A percentile compares a stretch with the other conserved stretches of the same genome.
These are phyloP conservation scores for Staurois parvus DNA, from an alignment of 2,797 vertebrate species.

Conservation along the genomic window DNA sequence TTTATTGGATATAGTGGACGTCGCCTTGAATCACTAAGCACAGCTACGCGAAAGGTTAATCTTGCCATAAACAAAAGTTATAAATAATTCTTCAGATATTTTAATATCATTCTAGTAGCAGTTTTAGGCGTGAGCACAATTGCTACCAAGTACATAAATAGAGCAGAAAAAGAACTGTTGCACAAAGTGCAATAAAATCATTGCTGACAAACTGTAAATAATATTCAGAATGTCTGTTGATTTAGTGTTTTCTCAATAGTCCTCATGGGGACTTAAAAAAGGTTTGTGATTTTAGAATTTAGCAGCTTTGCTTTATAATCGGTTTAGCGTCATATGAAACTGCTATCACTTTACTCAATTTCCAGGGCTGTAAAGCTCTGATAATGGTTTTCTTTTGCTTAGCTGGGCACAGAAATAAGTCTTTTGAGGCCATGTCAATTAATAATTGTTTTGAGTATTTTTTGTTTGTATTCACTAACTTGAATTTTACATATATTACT, in stretches of 20 bases:
- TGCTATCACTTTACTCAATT: conserved; percentile 7
- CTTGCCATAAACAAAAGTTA: too few species aligned
- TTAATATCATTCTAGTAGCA: neutral
- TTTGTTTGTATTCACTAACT: conserved; percentile 1
- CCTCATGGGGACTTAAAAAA: conserved; percentile 5
- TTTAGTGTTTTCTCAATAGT: conserved; percentile 17
- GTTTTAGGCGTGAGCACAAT: neutral
- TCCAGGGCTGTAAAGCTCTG: conserved; percentile 19
- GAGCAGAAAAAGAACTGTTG: neutral
- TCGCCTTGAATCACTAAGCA: too few species aligned
- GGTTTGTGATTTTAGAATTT: conserved; percentile 14
- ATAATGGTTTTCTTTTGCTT: conserved; percentile 36
- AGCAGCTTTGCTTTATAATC: conserved; percentile 41
- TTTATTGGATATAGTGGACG: too few species aligned
- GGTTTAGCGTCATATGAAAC: conserved; percentile 14
- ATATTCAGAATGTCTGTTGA: conserved; percentile 6
- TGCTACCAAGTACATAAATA: neutral
- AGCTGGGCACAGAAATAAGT: conserved; percentile 22
- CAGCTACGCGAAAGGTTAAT: too few species aligned
- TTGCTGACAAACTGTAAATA: neutral
- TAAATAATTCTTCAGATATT: too few species aligned
- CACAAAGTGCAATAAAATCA: conserved; percentile 1
- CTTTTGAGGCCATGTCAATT: conserved; percentile 30
- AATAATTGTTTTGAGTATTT: conserved; percentile 35
- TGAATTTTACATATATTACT: conserved; percentile 21